These are phyloP conservation scores for Panagrolaimus sp. DNA, from an alignment of 1,140 invertebrate genomes.

Conservation along the genomic window DNA sequence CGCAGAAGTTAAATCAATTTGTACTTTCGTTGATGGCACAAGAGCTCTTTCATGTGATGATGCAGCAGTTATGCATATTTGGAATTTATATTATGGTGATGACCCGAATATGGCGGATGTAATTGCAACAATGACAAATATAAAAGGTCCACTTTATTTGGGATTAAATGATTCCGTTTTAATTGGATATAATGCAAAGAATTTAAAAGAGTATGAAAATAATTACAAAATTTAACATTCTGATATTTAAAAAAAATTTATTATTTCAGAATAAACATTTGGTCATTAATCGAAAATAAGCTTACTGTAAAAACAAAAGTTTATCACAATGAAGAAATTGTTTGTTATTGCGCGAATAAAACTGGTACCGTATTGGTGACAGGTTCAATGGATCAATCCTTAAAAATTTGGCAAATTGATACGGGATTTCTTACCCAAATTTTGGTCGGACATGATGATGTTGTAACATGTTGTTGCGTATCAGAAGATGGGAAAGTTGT, in stretches of 20 bases:
- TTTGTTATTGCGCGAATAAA: conserved; percentile 42
- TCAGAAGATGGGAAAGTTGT: conserved; percentile 40
- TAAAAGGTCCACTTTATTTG: conserved; percentile 36
- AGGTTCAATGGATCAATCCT: conserved; percentile 45
- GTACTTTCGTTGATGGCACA: conserved; percentile 17
- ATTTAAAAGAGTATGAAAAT: conserved; percentile 41
- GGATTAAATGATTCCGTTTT: conserved; percentile 37
- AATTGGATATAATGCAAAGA: conserved; percentile 38
- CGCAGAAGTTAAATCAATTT: conserved; percentile 19
- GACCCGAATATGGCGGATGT: conserved; percentile 32
- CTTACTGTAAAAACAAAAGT: conserved; percentile 39
- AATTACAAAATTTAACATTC: neutral
- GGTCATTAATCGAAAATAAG: conserved; percentile 35
- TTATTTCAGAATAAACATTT: conserved; percentile 46
- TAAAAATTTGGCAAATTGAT: conserved; percentile 49
- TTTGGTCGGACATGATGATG: conserved; percentile 50
- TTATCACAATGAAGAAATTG: conserved; percentile 50
- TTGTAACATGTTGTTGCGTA: conserved; percentile 42
- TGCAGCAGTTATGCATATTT: conserved; percentile 16
- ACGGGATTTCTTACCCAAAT: conserved; percentile 50
- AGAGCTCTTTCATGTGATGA: neutral
- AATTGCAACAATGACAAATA: conserved; percentile 28
- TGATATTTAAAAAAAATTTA: neutral
- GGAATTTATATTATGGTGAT: conserved; percentile 33
- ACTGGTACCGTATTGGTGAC: conserved; percentile 43